Conservation (phyloP, 2,888 invertebrate species). For the Leptinotarsa juncta region DNA sequence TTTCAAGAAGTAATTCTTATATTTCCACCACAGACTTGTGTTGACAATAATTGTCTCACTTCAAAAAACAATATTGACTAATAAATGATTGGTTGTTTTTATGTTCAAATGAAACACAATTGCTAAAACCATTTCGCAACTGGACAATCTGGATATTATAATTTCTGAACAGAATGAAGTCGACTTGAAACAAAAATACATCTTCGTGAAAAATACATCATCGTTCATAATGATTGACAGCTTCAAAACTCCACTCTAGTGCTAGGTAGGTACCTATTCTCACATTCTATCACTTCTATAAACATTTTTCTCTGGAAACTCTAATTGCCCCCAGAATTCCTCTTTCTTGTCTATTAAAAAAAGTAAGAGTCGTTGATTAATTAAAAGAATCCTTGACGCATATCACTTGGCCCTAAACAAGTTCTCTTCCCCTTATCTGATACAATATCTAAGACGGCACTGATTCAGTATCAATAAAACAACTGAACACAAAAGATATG, state of each 20-base stretch:
- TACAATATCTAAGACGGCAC: slow-evolving; percentile 33
- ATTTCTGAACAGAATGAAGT: too few species aligned
- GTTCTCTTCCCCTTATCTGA: slow-evolving; percentile 33
- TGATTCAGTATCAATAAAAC: slow-evolving; percentile 33
- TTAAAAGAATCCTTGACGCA: slow-evolving; percentile 32
- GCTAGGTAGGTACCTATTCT: neutral
- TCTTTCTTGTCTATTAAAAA: slow-evolving; percentile 30
- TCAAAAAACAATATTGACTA: too few species aligned
- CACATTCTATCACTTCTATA: slow-evolving; percentile 18
- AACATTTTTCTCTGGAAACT: slow-evolving; percentile 13
- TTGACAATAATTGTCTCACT: too few species aligned
- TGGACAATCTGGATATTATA: too few species aligned
- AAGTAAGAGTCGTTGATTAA: slow-evolving; percentile 31
- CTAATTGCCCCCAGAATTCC: slow-evolving; percentile 31
- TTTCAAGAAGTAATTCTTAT: too few species aligned
- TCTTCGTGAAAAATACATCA: too few species aligned
- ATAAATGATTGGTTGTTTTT: too few species aligned
- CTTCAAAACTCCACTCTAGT: neutral
- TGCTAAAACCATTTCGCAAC: too few species aligned
- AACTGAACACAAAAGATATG: slow-evolving; percentile 25
- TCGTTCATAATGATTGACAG: neutral
- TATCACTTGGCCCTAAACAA: slow-evolving; percentile 33
- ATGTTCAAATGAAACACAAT: too few species aligned
- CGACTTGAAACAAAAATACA: too few species aligned
- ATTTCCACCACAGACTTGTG: too few species aligned